Evolutionary conservation across 2,888 invertebrate species (phyloP).

Genomic region (Choristoneura rosaceana): DNA sequence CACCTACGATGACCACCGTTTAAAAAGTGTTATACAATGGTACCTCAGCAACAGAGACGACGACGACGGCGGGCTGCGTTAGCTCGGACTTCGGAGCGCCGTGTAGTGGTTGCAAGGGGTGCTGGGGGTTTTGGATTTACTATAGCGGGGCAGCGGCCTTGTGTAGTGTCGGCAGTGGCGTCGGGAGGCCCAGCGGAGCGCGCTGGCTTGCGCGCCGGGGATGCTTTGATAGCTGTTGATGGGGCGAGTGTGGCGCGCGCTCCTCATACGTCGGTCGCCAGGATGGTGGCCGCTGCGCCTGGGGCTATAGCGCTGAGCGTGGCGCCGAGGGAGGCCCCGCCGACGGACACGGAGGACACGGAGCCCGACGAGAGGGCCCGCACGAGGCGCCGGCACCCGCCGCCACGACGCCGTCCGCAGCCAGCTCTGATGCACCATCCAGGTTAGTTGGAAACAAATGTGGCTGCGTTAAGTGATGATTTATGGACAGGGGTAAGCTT

Average conservation of each 20-base stretch:
- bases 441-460: constrained; percentile 52
- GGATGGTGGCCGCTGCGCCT: constrained; percentile 94
- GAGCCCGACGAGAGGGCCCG: constrained; percentile 78
- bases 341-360: constrained; percentile 79
- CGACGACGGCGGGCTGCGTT: constrained; percentile 75
- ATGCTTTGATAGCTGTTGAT: constrained; percentile 96
- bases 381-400: constrained; percentile 74
- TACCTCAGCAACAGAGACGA: constrained; percentile 79
- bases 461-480: not conserved
- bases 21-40: constrained; percentile 61
- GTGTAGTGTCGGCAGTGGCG: constrained; percentile 97
- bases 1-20: constrained; percentile 21
- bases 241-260: constrained; percentile 96
- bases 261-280: constrained; percentile 96
- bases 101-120: constrained; percentile 94
- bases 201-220: constrained; percentile 96
- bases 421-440: constrained; percentile 71
- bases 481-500: too few relatives aligned
- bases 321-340: constrained; percentile 84
- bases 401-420: constrained; percentile 74
- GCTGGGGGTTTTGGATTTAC: constrained; percentile 98
- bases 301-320: constrained; percentile 94
- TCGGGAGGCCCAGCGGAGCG: constrained; percentile 93
- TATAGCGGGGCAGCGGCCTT: constrained; percentile 98
- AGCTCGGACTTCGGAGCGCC: constrained; percentile 87